Conservation (phyloP, 2,113 vertebrate species). For the Pampusana beccarii region DNA sequence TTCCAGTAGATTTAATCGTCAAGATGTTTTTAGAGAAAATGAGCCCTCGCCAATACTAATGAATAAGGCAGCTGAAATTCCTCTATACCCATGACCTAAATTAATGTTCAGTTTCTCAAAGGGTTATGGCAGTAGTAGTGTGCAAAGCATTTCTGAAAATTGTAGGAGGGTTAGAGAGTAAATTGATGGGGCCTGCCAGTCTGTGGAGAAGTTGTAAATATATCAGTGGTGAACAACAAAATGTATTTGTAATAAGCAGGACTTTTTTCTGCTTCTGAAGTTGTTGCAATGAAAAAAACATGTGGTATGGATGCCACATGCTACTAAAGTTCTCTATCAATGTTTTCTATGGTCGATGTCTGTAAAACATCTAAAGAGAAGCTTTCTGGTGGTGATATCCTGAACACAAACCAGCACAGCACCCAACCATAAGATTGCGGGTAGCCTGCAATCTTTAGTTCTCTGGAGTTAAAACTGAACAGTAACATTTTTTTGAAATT, state of each 20-base stretch:
- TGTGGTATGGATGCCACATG: not conserved
- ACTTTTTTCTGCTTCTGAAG: not conserved
- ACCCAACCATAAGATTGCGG: not conserved
- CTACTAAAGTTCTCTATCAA: not conserved
- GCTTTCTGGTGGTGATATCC: not conserved
- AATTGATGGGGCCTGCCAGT: not conserved
- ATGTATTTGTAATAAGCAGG: not conserved
- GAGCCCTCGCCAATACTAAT: not conserved
- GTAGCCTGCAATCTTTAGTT: not conserved
- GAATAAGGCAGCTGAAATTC: not conserved
- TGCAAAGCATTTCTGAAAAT: not conserved
- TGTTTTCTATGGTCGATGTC: not conserved
- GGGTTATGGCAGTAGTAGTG: not conserved
- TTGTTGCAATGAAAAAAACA: not conserved
- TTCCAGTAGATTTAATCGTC: not conserved
- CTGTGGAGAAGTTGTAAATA: not conserved
- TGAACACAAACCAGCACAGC: not conserved
- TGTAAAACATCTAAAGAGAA: not conserved
- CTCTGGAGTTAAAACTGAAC: not conserved
- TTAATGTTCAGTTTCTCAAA: not conserved
- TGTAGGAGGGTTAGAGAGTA: not conserved
- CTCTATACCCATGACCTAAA: not conserved
- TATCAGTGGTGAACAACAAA: not conserved
- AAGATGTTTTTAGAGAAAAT: not conserved
- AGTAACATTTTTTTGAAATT: not conserved